phyloP scores from a whole-genome alignment of 2,888 invertebrate species.

The Lasioglossum marginatum region DNA sequence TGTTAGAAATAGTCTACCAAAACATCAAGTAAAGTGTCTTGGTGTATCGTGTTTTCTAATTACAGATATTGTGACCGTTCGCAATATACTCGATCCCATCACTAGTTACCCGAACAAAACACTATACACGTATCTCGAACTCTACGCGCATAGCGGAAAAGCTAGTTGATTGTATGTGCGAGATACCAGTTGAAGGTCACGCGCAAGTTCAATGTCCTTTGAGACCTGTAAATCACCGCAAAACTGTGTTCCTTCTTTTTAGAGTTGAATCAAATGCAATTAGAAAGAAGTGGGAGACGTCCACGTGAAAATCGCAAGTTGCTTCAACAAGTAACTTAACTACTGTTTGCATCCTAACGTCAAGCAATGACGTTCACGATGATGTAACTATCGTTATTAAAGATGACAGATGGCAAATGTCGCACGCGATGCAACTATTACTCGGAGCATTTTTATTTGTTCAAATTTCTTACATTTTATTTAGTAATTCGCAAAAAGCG shows the following conservation, averaged over 20 bases:
- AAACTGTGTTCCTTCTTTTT: background rate
- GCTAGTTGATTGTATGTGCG: conserved; percentile 66
- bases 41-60: background rate
- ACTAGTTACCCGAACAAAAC: conserved; percentile 13
- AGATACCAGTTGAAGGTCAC: conserved; percentile 71
- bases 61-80: background rate
- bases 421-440: background rate
- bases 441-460: background rate
- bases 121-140: conserved; percentile 22
- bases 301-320: background rate
- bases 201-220: conserved; percentile 71
- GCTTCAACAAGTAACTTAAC: background rate
- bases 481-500: background rate
- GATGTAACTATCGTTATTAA: background rate
- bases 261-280: background rate
- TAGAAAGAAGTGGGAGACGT: background rate
- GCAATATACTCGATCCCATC: background rate
- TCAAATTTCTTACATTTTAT: background rate
- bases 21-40: background rate
- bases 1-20: background rate
- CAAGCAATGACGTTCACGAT: background rate
- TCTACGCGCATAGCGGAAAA: conserved; percentile 50
- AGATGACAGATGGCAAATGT: background rate
- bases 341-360: background rate
- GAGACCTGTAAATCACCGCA: conserved; percentile 22